phyloP scores from a whole-genome alignment of 2,113 vertebrate genomes.

The Elgaria multicarinata region DNA sequence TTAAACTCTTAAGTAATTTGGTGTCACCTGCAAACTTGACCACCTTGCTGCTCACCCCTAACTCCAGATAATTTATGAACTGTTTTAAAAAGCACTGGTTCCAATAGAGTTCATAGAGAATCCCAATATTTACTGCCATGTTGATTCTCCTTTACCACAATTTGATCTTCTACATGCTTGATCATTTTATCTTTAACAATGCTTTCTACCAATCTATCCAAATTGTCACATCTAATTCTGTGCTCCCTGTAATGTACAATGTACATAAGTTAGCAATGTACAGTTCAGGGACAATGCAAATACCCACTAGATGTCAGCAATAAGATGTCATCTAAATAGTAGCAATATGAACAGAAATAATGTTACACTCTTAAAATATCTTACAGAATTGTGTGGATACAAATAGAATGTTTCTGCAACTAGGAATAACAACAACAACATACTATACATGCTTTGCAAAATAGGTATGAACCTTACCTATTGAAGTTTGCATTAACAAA shows the following conservation, averaged over 20 bases:
- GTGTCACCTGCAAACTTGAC: too few species aligned
- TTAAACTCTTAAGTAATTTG: too few species aligned
- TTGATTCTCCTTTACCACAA: too few species aligned
- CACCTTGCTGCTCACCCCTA: too few species aligned
- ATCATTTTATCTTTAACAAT: too few species aligned
- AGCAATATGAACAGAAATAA: neutral
- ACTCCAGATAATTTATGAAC: too few species aligned
- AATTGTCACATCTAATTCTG: neutral
- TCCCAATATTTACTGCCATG: too few species aligned
- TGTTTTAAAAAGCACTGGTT: too few species aligned
- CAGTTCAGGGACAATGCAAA: neutral
- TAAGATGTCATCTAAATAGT: too few species aligned
- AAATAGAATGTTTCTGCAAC: neutral
- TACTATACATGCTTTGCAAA: neutral
- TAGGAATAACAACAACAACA: neutral
- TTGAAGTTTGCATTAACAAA: neutral
- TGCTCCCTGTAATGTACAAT: neutral
- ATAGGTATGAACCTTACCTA: neutral
- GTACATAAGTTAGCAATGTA: neutral
- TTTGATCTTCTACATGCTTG: too few species aligned
- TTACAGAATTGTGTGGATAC: neutral
- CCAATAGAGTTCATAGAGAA: too few species aligned
- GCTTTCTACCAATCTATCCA: too few species aligned
- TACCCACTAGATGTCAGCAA: neutral
- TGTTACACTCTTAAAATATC: neutral